A percentile compares a stretch with the other conserved stretches of the same genome.
phyloP scores from a whole-genome alignment of 1,140 invertebrate genomes.

The Pogonomyrmex californicus region DNA sequence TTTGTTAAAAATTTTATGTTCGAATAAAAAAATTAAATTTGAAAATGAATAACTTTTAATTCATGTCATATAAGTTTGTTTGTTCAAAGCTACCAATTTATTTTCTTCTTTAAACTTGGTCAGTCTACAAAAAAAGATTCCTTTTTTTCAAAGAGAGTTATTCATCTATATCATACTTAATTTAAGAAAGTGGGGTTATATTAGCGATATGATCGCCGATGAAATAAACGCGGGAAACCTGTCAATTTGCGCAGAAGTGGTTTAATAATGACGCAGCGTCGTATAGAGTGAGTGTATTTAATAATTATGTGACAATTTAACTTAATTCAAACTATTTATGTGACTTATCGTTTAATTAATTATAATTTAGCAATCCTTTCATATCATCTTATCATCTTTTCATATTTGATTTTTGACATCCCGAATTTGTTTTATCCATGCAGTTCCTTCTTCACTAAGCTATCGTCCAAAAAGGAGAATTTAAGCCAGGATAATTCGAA shows the following conservation, averaged over 20 bases:
- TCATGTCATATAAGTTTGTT: no score
- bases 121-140: no score
- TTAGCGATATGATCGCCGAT: neutral
- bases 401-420: neutral
- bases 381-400: neutral
- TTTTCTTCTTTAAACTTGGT: no score
- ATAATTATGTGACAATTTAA: neutral
- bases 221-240: conserved; percentile 52
- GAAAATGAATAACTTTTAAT: no score
- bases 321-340: neutral
- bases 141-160: no score
- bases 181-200: conserved; percentile 2
- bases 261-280: conserved; percentile 78
- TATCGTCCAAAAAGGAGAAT: conserved; percentile 59
- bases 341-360: neutral
- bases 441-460: conserved; percentile 75
- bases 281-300: conserved; percentile 77
- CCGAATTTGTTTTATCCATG: neutral
- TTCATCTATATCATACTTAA: no score
- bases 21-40: no score
- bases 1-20: no score
- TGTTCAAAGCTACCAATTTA: no score
- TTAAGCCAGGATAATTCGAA: conserved; percentile 8
- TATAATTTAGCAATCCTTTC: conserved; percentile 67
- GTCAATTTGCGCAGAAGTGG: conserved; percentile 55